A percentile compares a stretch with the other conserved stretches of the same genome.
Conservation (phyloP, 2,888 invertebrate genomes). For the Brachypalpus laphriformis region DNA sequence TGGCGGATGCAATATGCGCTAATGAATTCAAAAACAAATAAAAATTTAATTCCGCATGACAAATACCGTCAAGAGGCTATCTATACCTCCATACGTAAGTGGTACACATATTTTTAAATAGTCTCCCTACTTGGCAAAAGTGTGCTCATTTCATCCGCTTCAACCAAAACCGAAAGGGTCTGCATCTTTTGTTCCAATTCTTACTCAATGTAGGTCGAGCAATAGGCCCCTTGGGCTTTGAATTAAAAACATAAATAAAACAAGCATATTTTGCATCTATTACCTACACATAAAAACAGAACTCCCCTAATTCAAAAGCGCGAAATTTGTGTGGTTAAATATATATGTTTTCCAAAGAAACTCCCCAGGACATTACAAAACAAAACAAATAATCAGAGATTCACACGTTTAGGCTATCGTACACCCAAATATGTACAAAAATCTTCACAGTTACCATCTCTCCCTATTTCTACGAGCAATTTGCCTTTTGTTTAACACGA, state of each 20-base stretch:
- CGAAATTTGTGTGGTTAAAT: neutral
- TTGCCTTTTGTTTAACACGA: neutral
- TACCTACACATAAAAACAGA: conserved; percentile 2
- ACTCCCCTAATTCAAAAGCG: neutral
- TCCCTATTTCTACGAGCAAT: too few species aligned
- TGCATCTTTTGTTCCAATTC: neutral
- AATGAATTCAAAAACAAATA: too few species aligned
- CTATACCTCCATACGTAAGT: too few species aligned
- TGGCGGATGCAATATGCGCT: too few species aligned
- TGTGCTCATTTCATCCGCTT: neutral
- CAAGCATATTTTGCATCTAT: conserved; percentile 1
- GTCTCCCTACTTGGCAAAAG: neutral
- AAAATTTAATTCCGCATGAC: too few species aligned
- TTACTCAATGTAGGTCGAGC: conserved; percentile 45
- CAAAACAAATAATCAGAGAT: conserved; percentile 31
- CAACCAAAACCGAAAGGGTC: neutral
- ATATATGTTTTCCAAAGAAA: neutral
- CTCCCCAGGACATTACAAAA: neutral
- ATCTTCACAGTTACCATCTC: neutral
- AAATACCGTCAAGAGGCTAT: too few species aligned
- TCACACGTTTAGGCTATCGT: conserved; percentile 23
- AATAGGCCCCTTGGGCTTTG: conserved; percentile 35
- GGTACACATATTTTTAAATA: too few species aligned
- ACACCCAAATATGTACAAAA: neutral
- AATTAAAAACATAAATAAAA: conserved; percentile 9